These are phyloP conservation scores for Onthophagus sagittarius DNA, from an alignment of 2,888 invertebrate species.

Conservation along the genomic window DNA sequence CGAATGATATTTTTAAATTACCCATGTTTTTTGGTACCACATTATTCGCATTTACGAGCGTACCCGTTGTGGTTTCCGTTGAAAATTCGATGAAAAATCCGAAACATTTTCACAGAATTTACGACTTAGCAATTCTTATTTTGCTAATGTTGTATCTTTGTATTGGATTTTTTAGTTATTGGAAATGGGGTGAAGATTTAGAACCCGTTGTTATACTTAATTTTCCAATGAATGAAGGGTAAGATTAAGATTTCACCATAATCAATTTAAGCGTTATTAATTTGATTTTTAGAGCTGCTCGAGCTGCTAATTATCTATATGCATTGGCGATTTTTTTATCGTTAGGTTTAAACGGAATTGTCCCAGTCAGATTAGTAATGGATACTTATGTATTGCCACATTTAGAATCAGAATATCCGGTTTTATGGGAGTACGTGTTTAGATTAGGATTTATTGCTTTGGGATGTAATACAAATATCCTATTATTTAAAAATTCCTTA, in stretches of 20 bases:
- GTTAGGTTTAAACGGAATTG: constrained; percentile 5
- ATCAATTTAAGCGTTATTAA: too few relatives aligned
- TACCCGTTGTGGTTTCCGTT: background rate
- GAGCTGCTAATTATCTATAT: background rate
- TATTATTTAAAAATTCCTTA: too few relatives aligned
- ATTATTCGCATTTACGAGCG: background rate
- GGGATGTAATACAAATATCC: background rate
- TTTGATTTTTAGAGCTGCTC: background rate
- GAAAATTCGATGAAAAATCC: background rate
- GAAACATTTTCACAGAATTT: constrained; percentile 37
- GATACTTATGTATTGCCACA: background rate
- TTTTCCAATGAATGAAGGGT: background rate
- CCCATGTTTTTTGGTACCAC: constrained; percentile 13
- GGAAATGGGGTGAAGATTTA: constrained; percentile 8
- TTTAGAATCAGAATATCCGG: background rate
- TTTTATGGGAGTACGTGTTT: background rate
- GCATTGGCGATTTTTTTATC: constrained; percentile 1
- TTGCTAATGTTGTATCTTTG: background rate
- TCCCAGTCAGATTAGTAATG: background rate
- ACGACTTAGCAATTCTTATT: constrained; percentile 38
- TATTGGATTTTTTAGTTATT: constrained; percentile 1
- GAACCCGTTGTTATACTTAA: background rate
- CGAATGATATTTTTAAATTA: background rate
- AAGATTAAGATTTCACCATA: background rate
- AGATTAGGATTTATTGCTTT: background rate